Evolutionary conservation across 1,140 invertebrate genomes (phyloP), one percentile per base, ranked within the genome.

Genomic region (Augochlora pura): DNA sequence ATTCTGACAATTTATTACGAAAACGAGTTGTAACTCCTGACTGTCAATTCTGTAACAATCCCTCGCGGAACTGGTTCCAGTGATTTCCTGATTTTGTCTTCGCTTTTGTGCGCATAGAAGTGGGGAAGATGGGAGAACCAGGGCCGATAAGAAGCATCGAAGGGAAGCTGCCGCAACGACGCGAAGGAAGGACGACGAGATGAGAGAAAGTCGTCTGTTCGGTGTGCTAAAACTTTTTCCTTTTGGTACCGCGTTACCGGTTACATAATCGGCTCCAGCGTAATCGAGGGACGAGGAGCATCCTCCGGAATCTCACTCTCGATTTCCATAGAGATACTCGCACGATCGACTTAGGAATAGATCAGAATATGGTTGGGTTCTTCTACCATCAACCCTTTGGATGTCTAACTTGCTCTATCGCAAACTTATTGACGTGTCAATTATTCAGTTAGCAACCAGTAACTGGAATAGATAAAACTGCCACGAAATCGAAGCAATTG

Each of bases 191-290:
- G 27, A 62, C 39, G 57, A 16, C 60, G 57, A 73, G 77, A 73
- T 64, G 54, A 86, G 85, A 86, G 85, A 86, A 86, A 86, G 85
- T 83, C 76, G 68, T 73, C 57, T 23, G 65, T 66, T 70, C 39
- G 59, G 39, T 70, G 39, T 42, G 49, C 62, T 9, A 4, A 0
- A 3, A n/a, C 54, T 64, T 83, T 83, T 83, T 83, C 54, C 23
- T 75, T 64, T 77, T 70, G 12, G 23, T 63, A 75, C 57, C 49
- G 10, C 60, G 67, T n/a, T n/a, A 39, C 38, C 57, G 65, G n/a
- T 54, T 42, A 80, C 59, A 25, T 79, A 86, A 86, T 42, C 21
- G 14, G n/a, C 46, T 49, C 23, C 57, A 63, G 62, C 80, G 75
- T 86, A 85, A 86, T 82, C 83, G 67, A 57, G 62, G 54, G 21